Conservation (phyloP, 2,888 invertebrate genomes). For the Petrophora chlorosata region DNA sequence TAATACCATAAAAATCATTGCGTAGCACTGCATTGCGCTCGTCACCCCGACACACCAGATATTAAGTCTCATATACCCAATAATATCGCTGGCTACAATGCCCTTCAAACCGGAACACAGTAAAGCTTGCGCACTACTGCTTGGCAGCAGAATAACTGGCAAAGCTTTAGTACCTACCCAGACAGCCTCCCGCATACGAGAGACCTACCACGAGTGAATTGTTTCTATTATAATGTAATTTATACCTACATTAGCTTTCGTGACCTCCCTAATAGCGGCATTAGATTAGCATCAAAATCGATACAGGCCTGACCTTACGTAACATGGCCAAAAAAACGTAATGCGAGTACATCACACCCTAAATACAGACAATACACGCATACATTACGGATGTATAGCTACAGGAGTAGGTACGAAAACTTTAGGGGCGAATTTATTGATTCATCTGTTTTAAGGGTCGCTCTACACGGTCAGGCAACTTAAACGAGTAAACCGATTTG, state of each 20-base stretch:
- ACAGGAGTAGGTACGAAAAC: conserved; percentile 46
- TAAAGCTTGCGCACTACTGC: too few relatives aligned
- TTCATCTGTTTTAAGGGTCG: conserved; percentile 44
- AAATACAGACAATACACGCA: conserved; percentile 38
- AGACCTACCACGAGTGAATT: too few relatives aligned
- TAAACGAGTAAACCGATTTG: neutral
- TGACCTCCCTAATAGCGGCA: conserved; percentile 10
- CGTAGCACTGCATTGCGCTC: too few relatives aligned
- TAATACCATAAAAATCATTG: too few relatives aligned
- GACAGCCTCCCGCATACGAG: too few relatives aligned
- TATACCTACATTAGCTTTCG: conserved; percentile 10
- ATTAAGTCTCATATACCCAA: too few relatives aligned
- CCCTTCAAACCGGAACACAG: too few relatives aligned
- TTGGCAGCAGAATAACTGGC: too few relatives aligned
- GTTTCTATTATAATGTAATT: too few relatives aligned
- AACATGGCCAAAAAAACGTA: conserved; percentile 50
- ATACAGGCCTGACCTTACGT: conserved; percentile 58
- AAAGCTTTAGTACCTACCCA: too few relatives aligned
- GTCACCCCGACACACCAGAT: too few relatives aligned
- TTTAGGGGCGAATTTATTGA: conserved; percentile 67
- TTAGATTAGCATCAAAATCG: conserved; percentile 36
- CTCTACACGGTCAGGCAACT: conserved; percentile 12
- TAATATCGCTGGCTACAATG: too few relatives aligned
- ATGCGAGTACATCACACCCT: conserved; percentile 42
- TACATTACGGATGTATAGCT: conserved; percentile 35